Conservation (phyloP, 2,797 vertebrate genomes). For the Bradypodion pumilum region DNA sequence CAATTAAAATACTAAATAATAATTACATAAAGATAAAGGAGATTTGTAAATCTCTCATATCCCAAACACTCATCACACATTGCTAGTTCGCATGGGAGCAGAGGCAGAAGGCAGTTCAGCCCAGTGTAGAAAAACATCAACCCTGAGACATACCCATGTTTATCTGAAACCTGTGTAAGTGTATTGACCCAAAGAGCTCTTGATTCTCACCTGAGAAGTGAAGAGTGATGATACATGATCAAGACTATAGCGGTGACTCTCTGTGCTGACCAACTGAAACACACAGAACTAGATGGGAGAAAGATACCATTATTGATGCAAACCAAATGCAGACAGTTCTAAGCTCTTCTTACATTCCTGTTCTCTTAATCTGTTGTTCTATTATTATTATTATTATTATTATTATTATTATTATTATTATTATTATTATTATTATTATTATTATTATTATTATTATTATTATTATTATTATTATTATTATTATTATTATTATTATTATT, state of each 20-base stretch:
- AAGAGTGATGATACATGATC: slow-evolving; percentile 92
- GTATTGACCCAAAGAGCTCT: neutral
- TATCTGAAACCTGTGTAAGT: neutral
- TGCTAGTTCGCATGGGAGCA: neutral
- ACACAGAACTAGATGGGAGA: slow-evolving; percentile 84
- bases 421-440: no score
- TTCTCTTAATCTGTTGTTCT: neutral
- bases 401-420: no score
- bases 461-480: no score
- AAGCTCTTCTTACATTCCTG: neutral
- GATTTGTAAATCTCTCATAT: neutral
- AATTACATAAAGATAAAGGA: neutral
- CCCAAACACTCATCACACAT: neutral
- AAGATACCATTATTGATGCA: neutral
- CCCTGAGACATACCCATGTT: neutral
- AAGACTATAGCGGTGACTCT: slow-evolving; percentile 88
- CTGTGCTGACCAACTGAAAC: slow-evolving; percentile 87
- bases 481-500: no score
- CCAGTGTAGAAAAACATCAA: neutral
- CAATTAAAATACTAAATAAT: neutral
- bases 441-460: no score
- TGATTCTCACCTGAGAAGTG: slow-evolving; percentile 82
- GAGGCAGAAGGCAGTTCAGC: neutral
- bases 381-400: no score
- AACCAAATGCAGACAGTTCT: slow-evolving; percentile 10